Percentiles rank a stretch among this genome's conserved stretches.
These are phyloP conservation scores for Conistra vaccinii DNA, from an alignment of 2,888 invertebrate species.

Conservation along the genomic window DNA sequence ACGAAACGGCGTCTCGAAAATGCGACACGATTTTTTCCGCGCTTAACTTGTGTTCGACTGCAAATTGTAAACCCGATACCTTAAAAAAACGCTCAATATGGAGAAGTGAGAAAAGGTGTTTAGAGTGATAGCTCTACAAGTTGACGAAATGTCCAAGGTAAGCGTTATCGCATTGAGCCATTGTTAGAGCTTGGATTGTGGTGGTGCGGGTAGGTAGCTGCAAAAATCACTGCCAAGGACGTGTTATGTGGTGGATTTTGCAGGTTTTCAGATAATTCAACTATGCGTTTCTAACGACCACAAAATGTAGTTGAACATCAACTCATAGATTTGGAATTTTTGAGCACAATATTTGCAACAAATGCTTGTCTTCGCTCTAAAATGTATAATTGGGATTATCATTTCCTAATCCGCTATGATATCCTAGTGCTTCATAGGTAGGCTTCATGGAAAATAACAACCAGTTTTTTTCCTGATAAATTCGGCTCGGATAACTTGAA, in stretches of 20 bases:
- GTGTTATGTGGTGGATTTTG: constrained; percentile 38
- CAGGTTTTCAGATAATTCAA: constrained; percentile 9
- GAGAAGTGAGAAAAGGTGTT: constrained; percentile 76
- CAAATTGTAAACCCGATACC: constrained; percentile 57
- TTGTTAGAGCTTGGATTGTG: constrained; percentile 65
- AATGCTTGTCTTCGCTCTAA: neutral
- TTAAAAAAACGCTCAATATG: constrained; percentile 67
- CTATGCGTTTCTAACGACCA: neutral
- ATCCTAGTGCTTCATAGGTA: neutral
- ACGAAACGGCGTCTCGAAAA: constrained; percentile 83
- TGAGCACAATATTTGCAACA: neutral
- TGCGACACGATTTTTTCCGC: constrained; percentile 80
- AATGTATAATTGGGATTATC: neutral
- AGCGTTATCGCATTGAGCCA: constrained; percentile 71
- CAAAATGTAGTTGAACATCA: neutral
- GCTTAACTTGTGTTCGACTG: constrained; percentile 75
- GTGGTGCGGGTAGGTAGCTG: constrained; percentile 79
- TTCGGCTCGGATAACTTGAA: constrained; percentile 1
- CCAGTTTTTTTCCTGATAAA: constrained; percentile 1
- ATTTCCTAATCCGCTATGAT: neutral
- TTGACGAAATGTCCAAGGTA: constrained; percentile 88
- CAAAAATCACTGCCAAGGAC: constrained; percentile 77
- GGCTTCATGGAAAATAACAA: neutral
- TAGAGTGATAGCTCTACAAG: constrained; percentile 69
- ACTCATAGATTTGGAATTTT: neutral